A percentile compares a stretch with the other conserved stretches of the same genome.
phyloP scores from a whole-genome alignment of 2,113 vertebrate genomes.

The Peromyscus leucopus region DNA sequence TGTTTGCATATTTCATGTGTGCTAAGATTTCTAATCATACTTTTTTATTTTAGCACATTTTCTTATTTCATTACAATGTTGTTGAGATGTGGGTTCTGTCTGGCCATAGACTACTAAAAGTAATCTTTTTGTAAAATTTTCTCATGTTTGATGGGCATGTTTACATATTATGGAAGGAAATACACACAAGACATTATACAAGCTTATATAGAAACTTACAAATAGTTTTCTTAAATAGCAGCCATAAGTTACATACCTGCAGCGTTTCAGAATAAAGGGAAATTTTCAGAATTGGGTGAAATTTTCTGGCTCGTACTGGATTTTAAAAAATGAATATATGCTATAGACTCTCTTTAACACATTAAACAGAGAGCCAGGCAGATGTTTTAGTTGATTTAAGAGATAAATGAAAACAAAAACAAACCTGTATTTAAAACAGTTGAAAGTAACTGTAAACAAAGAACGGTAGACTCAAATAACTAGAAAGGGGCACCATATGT shows the following conservation, averaged over 20 bases:
- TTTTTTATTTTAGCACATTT: background rate
- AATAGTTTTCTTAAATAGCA: background rate
- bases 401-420: background rate
- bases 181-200: background rate
- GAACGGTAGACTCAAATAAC: background rate
- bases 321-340: background rate
- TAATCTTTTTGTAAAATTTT: background rate
- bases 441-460: conserved; percentile 18
- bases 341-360: conserved; percentile 25
- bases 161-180: background rate
- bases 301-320: background rate
- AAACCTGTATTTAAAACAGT: background rate
- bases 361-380: background rate
- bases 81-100: background rate
- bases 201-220: background rate
- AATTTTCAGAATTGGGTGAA: background rate
- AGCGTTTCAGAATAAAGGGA: background rate
- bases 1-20: background rate
- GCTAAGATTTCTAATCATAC: background rate
- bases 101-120: background rate
- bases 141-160: background rate
- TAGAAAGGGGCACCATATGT: fast-evolving
- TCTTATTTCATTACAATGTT: background rate
- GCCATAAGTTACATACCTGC: background rate
- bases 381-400: conserved; percentile 23